Conservation (phyloP, 1,140 invertebrate genomes). For the Elysia chlorotica region DNA sequence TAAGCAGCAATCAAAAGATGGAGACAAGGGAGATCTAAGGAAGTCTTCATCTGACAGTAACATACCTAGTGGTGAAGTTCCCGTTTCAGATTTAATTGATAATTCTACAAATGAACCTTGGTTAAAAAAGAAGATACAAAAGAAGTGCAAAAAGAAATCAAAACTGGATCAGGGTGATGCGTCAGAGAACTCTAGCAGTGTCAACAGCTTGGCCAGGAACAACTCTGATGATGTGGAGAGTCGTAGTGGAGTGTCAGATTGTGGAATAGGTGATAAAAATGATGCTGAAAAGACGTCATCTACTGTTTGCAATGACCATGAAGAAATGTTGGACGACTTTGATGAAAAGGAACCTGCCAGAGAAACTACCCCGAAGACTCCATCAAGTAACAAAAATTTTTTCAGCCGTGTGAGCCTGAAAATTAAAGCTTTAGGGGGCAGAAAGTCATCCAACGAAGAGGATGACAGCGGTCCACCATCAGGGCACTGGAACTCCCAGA, state of each 20-base stretch:
- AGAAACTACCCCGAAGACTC: too few species aligned
- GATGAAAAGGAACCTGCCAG: not conserved
- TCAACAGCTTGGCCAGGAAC: too few species aligned
- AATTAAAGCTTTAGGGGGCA: conserved; percentile 29
- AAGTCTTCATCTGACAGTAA: conserved; percentile 16
- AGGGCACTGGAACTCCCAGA: not conserved
- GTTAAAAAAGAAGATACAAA: conserved; percentile 14
- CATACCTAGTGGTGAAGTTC: not conserved
- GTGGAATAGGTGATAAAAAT: too few species aligned
- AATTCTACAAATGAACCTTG: not conserved
- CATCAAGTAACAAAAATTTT: conserved; percentile 33
- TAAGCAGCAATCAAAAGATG: not conserved
- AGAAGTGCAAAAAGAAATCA: conserved; percentile 9
- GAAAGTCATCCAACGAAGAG: conserved; percentile 23
- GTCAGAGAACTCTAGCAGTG: too few species aligned
- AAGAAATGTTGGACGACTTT: too few species aligned
- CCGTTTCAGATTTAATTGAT: not conserved
- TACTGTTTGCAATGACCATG: too few species aligned
- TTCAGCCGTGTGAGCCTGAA: conserved; percentile 47
- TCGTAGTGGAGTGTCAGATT: too few species aligned
- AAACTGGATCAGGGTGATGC: too few species aligned
- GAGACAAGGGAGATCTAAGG: not conserved
- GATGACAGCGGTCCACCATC: conserved; percentile 9
- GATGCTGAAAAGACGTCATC: too few species aligned
- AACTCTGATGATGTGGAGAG: too few species aligned